Evolutionary conservation across 2,113 vertebrate species (phyloP).

Genomic region (Varanus salvator): DNA sequence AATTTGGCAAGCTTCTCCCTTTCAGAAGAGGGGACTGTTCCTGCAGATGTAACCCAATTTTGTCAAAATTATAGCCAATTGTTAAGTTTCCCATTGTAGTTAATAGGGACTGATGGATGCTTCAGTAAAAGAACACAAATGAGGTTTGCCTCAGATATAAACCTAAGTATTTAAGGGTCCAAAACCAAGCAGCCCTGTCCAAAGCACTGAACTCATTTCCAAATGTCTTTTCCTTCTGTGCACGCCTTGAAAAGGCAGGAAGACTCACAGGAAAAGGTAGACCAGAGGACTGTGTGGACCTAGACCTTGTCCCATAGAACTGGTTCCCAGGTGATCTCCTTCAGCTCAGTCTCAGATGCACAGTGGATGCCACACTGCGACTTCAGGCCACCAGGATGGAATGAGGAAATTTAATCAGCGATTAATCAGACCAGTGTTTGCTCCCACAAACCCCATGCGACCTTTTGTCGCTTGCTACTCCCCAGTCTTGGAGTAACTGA

Average conservation of each 20-base stretch:
- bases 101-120: neutral
- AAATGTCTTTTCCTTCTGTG: neutral
- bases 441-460: neutral
- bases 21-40: no score
- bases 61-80: no score
- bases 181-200: neutral
- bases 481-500: neutral
- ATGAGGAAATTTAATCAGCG: neutral
- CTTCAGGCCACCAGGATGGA: neutral
- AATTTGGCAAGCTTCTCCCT: no score
- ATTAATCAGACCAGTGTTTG: neutral
- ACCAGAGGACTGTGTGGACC: neutral
- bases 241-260: neutral
- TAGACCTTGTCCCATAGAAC: neutral
- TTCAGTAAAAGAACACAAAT: neutral
- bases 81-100: neutral
- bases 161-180: neutral
- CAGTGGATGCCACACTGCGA: neutral
- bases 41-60: no score
- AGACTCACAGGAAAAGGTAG: neutral
- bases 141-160: neutral
- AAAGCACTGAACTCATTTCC: neutral
- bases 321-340: neutral
- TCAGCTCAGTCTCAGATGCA: neutral
- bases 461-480: neutral